Percentiles rank a stretch among this genome's conserved stretches.
Evolutionary conservation across 2,113 vertebrate species (phyloP).

Genomic region (Hypomesus transpacificus): DNA sequence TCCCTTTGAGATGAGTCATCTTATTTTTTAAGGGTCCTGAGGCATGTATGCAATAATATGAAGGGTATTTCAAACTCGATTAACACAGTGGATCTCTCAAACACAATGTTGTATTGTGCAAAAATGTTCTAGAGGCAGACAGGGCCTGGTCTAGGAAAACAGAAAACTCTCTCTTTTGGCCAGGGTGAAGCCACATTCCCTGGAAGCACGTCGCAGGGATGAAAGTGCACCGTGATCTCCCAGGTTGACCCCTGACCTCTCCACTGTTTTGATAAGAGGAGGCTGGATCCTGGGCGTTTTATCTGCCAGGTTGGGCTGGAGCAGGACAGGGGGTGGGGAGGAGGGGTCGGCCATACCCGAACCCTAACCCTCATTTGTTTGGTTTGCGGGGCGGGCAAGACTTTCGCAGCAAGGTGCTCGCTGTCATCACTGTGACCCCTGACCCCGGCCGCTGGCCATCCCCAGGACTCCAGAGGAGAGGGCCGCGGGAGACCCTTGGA

Average conservation of each 20-base stretch:
- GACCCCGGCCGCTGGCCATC: conserved; percentile 58
- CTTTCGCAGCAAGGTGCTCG: conserved; percentile 73
- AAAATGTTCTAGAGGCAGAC: conserved; percentile 64
- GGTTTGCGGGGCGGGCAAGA: conserved; percentile 63
- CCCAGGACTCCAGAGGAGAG: conserved; percentile 50
- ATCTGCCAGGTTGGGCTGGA: conserved; percentile 51
- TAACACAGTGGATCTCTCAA: too few species aligned
- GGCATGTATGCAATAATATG: not conserved
- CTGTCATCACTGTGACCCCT: conserved; percentile 73
- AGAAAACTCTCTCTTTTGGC: conserved; percentile 66
- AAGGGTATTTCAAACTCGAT: not conserved
- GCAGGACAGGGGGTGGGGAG: conserved; percentile 43
- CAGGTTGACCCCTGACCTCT: conserved; percentile 56
- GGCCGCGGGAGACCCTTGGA: conserved; percentile 52
- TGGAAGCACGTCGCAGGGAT: conserved; percentile 56
- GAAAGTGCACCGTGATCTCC: conserved; percentile 66
- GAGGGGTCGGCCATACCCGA: conserved; percentile 37
- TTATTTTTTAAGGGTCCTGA: not conserved
- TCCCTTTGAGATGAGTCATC: not conserved
- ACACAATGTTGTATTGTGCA: conserved; percentile 1
- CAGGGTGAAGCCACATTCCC: conserved; percentile 49
- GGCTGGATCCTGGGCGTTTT: conserved; percentile 51
- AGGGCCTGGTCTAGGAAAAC: conserved; percentile 64
- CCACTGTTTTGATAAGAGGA: conserved; percentile 66
- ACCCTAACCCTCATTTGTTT: conserved; percentile 56